Conservation (phyloP, 2,113 vertebrate species). For the Nerophis ophidion region DNA sequence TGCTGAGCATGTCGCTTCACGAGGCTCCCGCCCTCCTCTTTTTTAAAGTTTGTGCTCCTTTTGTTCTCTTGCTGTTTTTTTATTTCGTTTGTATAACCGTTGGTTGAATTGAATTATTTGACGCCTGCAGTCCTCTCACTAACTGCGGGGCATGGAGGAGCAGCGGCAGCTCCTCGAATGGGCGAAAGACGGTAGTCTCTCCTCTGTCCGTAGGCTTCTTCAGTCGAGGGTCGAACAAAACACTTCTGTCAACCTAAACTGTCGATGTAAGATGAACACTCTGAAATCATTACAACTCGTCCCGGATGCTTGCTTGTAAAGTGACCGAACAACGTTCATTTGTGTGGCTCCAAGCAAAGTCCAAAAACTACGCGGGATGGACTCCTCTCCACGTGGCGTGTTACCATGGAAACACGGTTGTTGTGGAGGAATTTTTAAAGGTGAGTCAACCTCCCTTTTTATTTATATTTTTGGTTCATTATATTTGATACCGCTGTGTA, state of each 20-base stretch:
- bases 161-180: constrained; percentile 78
- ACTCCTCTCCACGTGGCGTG: constrained; percentile 86
- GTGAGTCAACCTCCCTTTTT: constrained; percentile 48
- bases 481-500: background rate
- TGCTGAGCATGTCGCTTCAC: background rate
- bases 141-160: constrained; percentile 32
- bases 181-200: constrained; percentile 75
- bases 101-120: background rate
- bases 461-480: background rate
- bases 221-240: constrained; percentile 57
- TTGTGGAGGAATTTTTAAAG: constrained; percentile 85
- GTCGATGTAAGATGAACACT: constrained; percentile 72
- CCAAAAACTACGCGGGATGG: constrained; percentile 80
- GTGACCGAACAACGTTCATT: background rate
- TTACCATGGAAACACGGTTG: constrained; percentile 80
- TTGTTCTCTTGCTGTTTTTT: no score
- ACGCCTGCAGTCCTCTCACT: background rate
- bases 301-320: no score
- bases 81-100: no score
- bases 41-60: no score
- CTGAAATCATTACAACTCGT: no score
- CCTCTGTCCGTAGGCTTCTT: constrained; percentile 72
- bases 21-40: no score
- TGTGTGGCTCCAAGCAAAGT: constrained; percentile 74
- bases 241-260: constrained; percentile 75